These are phyloP conservation scores for Hofmannophila pseudospretella DNA, from an alignment of 2,888 invertebrate genomes.

Conservation along the genomic window DNA sequence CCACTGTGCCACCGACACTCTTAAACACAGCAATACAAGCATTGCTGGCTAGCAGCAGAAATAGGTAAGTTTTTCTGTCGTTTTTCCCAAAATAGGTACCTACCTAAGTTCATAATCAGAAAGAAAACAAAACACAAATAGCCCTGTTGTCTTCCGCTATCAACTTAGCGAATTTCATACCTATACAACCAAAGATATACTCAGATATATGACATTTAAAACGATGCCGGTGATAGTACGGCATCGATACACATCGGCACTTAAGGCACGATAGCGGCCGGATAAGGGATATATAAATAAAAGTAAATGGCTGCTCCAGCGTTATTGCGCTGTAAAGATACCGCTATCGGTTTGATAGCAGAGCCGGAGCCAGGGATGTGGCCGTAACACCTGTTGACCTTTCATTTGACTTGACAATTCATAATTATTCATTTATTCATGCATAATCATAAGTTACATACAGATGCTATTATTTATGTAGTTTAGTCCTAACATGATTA, in stretches of 20 bases:
- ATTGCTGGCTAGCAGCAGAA: too few relatives aligned
- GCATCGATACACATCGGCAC: slow-evolving; percentile 67
- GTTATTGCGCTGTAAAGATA: slow-evolving; percentile 61
- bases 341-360: slow-evolving; percentile 35
- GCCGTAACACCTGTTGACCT: too few relatives aligned
- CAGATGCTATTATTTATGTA: too few relatives aligned
- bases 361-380: not conserved
- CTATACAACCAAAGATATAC: slow-evolving; percentile 43
- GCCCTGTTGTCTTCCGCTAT: slow-evolving; percentile 14
- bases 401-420: too few relatives aligned
- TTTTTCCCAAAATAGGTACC: too few relatives aligned
- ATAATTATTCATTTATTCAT: too few relatives aligned
- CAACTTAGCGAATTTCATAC: slow-evolving; percentile 36
- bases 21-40: too few relatives aligned
- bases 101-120: too few relatives aligned
- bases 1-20: too few relatives aligned
- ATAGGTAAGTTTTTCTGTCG: too few relatives aligned
- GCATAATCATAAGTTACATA: too few relatives aligned
- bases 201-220: slow-evolving; percentile 40
- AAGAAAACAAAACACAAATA: not conserved
- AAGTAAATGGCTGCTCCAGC: slow-evolving; percentile 62
- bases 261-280: slow-evolving; percentile 50
- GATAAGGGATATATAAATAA: slow-evolving; percentile 62
- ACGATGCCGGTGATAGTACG: slow-evolving; percentile 54
- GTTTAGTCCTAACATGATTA: too few relatives aligned